phyloP scores from a whole-genome alignment of 2,797 vertebrate species.

The Pterois miles region DNA sequence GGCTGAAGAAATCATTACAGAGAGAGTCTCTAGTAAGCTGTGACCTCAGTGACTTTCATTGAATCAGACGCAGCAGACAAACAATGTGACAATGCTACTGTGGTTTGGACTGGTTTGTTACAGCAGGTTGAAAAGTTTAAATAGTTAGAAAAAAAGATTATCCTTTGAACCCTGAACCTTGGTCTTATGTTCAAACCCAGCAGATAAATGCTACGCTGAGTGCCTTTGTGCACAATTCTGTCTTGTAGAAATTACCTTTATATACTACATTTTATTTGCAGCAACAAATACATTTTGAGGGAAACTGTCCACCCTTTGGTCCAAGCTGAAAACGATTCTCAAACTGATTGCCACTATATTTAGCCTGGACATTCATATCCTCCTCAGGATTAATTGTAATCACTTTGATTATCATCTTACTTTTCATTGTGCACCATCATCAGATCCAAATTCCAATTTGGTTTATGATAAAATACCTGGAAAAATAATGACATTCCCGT shows the following conservation, averaged over 20 bases:
- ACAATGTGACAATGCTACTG: background rate
- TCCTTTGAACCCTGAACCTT: too few species aligned
- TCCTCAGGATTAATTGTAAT: background rate
- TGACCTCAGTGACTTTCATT: conserved; percentile 50
- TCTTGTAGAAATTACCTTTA: background rate
- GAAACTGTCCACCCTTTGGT: background rate
- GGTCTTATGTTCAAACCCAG: too few species aligned
- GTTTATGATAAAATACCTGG: background rate
- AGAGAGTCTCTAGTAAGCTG: conserved; percentile 53
- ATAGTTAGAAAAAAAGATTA: too few species aligned
- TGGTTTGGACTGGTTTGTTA: conserved; percentile 17
- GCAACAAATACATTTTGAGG: background rate
- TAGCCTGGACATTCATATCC: background rate
- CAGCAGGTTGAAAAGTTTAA: too few species aligned
- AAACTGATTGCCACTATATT: background rate
- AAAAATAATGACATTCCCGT: background rate
- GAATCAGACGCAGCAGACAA: conserved; percentile 44
- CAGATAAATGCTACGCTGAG: too few species aligned
- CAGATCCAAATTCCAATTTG: background rate
- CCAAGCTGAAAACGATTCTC: background rate
- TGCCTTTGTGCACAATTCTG: background rate
- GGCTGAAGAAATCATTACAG: conserved; percentile 64
- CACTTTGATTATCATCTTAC: background rate
- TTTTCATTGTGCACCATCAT: background rate
- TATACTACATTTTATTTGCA: background rate